phyloP scores from a whole-genome alignment of 2,888 invertebrate species.

The Argyresthia albistria region DNA sequence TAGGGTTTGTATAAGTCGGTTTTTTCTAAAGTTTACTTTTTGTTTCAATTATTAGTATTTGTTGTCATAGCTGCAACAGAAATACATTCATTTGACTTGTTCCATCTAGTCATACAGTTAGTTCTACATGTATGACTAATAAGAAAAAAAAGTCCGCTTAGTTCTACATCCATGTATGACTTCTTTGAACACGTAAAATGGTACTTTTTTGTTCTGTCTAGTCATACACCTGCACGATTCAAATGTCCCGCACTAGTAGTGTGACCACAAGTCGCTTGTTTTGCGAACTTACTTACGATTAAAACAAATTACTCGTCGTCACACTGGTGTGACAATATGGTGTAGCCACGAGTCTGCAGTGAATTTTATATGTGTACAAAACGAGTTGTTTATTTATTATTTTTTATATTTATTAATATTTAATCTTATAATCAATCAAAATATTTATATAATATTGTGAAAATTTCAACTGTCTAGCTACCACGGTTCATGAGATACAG shows the following conservation, averaged over 20 bases:
- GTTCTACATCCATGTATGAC: conserved; percentile 2
- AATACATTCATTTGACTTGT: no score
- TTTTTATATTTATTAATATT: neutral
- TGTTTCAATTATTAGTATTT: no score
- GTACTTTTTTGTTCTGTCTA: neutral
- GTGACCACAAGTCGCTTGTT: no score
- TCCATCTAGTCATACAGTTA: neutral
- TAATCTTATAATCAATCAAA: neutral
- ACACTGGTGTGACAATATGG: no score
- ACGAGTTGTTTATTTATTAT: neutral
- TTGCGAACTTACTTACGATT: no score
- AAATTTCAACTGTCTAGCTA: no score
- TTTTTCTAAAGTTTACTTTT: no score
- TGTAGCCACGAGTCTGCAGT: no score
- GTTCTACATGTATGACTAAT: neutral
- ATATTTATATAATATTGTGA: no score
- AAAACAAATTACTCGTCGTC: neutral
- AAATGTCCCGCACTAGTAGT: neutral
- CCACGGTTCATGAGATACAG: no score
- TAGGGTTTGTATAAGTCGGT: no score
- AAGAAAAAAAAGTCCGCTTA: neutral
- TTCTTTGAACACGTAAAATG: neutral
- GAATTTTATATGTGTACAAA: neutral
- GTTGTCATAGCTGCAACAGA: no score
- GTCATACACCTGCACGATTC: neutral